Conservation (phyloP, 2,797 vertebrate species). For the Sebastes nivosus region DNA sequence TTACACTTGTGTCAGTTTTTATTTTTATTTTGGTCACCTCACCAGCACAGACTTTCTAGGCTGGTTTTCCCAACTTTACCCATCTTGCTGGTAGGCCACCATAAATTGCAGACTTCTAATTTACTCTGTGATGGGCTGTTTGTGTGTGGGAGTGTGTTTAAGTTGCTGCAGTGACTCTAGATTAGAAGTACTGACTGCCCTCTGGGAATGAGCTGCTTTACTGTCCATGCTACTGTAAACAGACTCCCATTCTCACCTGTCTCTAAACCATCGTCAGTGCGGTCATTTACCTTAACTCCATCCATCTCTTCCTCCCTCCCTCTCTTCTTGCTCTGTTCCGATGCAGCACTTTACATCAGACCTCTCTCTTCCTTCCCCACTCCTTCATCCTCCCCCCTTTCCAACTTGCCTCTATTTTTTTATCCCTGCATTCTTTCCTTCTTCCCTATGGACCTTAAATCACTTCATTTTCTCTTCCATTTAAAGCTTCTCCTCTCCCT, state of each 20-base stretch:
- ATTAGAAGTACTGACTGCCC: slow-evolving; percentile 13
- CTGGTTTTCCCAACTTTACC: slow-evolving; percentile 5
- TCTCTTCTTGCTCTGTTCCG: neutral
- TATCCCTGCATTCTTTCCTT: neutral
- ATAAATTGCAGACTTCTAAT: slow-evolving; percentile 8
- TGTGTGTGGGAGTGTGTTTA: slow-evolving; percentile 7
- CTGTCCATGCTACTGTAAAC: slow-evolving; percentile 50
- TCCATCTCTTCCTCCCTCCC: slow-evolving; percentile 25
- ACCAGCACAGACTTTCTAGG: neutral
- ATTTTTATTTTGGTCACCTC: slow-evolving; percentile 5
- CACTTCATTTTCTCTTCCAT: slow-evolving; percentile 44
- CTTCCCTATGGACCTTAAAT: neutral
- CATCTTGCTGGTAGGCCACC: slow-evolving; percentile 1
- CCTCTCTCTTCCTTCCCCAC: neutral
- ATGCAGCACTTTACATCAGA: slow-evolving; percentile 44
- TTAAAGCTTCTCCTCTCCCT: slow-evolving; percentile 14
- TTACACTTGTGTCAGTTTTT: neutral
- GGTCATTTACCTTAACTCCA: slow-evolving; percentile 51
- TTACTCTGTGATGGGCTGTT: neutral
- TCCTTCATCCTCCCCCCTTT: neutral
- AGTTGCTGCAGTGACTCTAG: slow-evolving; percentile 52
- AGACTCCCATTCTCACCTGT: slow-evolving; percentile 55
- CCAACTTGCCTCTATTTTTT: neutral
- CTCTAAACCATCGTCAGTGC: slow-evolving; percentile 27
- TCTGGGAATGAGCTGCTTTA: slow-evolving; percentile 53